These are phyloP conservation scores for Parazoanthus darwini DNA, from an alignment of 92 coral and sea anemone genomes.

Conservation along the genomic window DNA sequence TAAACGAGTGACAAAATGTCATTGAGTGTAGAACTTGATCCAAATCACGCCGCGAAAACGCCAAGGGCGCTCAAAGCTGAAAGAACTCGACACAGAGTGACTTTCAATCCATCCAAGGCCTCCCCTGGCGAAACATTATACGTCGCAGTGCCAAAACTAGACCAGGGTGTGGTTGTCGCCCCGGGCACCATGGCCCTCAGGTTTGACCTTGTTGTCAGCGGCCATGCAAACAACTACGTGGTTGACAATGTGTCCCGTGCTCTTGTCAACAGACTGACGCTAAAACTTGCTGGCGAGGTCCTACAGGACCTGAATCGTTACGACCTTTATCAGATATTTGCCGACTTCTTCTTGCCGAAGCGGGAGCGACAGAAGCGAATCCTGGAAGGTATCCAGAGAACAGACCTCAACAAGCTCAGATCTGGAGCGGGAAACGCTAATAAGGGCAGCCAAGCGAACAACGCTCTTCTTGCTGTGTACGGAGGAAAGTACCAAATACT, in stretches of 20 bases:
- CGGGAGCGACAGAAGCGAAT: background rate
- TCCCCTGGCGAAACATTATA: background rate
- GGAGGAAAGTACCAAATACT: background rate
- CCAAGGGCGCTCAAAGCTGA: slow-evolving; percentile 7
- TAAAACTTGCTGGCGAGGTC: slow-evolving; percentile 17
- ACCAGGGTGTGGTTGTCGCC: too few species aligned
- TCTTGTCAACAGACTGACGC: background rate
- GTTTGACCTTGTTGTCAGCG: background rate
- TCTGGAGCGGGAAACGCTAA: background rate
- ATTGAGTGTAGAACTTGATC: too few species aligned
- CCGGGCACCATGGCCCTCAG: too few species aligned
- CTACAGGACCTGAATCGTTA: too few species aligned
- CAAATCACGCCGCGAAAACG: too few species aligned
- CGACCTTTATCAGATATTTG: too few species aligned
- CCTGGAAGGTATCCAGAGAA: background rate
- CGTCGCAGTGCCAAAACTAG: background rate
- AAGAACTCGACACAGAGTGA: slow-evolving; percentile 10
- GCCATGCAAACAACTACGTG: too few species aligned
- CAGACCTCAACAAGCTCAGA: background rate
- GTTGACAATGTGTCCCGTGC: too few species aligned
- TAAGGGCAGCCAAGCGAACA: too few species aligned
- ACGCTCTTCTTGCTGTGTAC: too few species aligned
- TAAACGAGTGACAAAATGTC: too few species aligned
- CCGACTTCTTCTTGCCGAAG: too few species aligned
- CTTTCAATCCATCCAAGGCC: slow-evolving; percentile 40